Evolutionary conservation across 2,888 invertebrate genomes (phyloP).

Genomic region (Teleiodes luculella): DNA sequence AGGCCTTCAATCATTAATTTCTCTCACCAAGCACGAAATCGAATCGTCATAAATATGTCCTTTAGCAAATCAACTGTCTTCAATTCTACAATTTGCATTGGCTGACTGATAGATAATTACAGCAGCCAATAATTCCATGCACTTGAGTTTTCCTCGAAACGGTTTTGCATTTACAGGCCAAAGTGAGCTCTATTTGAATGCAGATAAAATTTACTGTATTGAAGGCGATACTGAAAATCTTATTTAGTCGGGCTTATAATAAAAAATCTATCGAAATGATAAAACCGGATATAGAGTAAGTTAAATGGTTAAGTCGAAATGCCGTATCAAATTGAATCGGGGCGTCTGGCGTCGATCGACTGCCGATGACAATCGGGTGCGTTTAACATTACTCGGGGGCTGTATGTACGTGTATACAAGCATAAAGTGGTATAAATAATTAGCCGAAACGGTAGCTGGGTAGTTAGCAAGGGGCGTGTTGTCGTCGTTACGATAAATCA

Average conservation of each 20-base stretch:
- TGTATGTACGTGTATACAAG: constrained; percentile 20
- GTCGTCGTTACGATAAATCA: constrained; percentile 74
- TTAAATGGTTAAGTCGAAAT: constrained; percentile 50
- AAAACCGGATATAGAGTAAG: constrained; percentile 39
- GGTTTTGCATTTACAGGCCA: background rate
- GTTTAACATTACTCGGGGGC: constrained; percentile 62
- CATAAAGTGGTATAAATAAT: constrained; percentile 53
- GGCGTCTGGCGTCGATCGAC: constrained; percentile 39
- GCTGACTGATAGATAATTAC: background rate
- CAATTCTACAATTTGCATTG: background rate
- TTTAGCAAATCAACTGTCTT: background rate
- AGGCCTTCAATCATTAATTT: constrained; percentile 53
- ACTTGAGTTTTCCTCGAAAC: background rate
- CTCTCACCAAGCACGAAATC: constrained; percentile 54
- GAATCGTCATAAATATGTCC: constrained; percentile 27
- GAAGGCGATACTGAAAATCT: constrained; percentile 5
- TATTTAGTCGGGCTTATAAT: too few species aligned
- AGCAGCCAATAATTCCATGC: too few species aligned
- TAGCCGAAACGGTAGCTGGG: constrained; percentile 67
- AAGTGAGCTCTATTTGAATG: background rate
- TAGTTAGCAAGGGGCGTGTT: constrained; percentile 74
- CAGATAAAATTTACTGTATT: background rate
- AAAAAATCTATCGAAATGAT: constrained; percentile 17
- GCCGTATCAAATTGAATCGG: constrained; percentile 53
- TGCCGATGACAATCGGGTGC: constrained; percentile 54